Base-by-base conservation (phyloP, 1,140 invertebrate genomes). In the Drosophila grimshawi region DNA sequence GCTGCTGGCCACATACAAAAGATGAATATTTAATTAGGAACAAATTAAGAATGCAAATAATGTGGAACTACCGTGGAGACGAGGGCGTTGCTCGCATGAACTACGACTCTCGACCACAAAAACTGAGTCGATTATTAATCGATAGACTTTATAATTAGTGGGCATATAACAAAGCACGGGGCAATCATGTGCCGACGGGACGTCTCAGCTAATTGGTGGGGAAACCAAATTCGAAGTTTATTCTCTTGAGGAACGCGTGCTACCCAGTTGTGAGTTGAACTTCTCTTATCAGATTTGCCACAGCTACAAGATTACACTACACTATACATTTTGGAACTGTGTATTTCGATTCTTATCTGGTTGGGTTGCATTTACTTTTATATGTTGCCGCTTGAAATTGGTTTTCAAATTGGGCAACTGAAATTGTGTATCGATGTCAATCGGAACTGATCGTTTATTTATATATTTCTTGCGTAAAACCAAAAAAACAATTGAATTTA, bases 21-120 rank as follows among this genome's bases (percentile, higher is more conserved):
- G 85, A 81, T 90, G 85, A 89, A 89, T 88, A 89, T 89, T 90
- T 85, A 89, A 89, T 89, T 89, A 76, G 78, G 74, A 89, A 90
- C 78, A 85, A 89, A 89, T 89, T 89, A 89, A 89, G 83, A 89
- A 89, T 89, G 85, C 85, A 89, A 89, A 89, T 89, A 89, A 89
- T 78, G 73, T 85, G 80, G 80, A 89, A 89, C 85, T 89, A 83
- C 80, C 71, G 82, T 60, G 78, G 75, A 46, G 57, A 49, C 46
- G 61, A 53, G 45, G 48, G 41, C 61, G 41, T 67, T 45, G 59
- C 59, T 48, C 45, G 59, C 46, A 19, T 60, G 57, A 60, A 61
- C 59, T 61, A 4, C 45, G 32, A 29, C 43, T 39, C 43, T 48
- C 32, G 11, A 41, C 29, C 2, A 27, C 46, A 27, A 48, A 48